phyloP scores from a whole-genome alignment of 2,888 invertebrate genomes.

The Hartigia nigra region DNA sequence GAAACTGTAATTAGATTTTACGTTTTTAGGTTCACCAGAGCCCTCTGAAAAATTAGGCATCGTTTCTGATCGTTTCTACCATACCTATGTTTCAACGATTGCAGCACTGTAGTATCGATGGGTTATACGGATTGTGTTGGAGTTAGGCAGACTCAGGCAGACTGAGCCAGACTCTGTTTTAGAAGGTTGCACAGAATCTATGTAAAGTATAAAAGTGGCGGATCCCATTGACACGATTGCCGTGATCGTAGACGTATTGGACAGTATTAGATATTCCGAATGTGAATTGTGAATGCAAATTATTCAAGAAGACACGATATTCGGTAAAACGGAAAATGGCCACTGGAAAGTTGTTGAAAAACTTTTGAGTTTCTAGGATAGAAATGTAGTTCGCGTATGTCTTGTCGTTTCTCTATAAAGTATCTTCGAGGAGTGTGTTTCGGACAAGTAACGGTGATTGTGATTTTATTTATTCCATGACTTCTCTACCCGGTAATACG shows the following conservation, averaged over 20 bases:
- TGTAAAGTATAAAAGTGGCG: neutral
- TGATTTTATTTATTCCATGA: conserved; percentile 54
- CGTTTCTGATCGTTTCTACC: no score
- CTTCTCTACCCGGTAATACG: conserved; percentile 53
- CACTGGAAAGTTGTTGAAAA: conserved; percentile 36
- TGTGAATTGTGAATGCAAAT: conserved; percentile 20
- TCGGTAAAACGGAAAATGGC: conserved; percentile 43
- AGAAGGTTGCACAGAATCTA: neutral
- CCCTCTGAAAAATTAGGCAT: no score
- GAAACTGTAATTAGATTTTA: neutral
- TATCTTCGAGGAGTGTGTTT: conserved; percentile 34
- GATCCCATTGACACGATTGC: neutral
- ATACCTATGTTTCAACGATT: no score
- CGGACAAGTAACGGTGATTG: conserved; percentile 31
- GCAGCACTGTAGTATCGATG: no score
- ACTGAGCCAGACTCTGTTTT: no score
- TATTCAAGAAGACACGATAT: neutral
- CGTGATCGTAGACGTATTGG: neutral
- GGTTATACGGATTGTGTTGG: no score
- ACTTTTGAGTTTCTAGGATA: conserved; percentile 26
- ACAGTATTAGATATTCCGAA: no score
- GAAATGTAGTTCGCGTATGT: conserved; percentile 33
- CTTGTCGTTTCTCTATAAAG: conserved; percentile 18
- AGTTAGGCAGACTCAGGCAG: no score
- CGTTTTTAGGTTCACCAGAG: no score